A percentile compares a stretch with the other conserved stretches of the same genome.
Conservation (phyloP, 2,113 vertebrate genomes). For the Clinocottus analis region DNA sequence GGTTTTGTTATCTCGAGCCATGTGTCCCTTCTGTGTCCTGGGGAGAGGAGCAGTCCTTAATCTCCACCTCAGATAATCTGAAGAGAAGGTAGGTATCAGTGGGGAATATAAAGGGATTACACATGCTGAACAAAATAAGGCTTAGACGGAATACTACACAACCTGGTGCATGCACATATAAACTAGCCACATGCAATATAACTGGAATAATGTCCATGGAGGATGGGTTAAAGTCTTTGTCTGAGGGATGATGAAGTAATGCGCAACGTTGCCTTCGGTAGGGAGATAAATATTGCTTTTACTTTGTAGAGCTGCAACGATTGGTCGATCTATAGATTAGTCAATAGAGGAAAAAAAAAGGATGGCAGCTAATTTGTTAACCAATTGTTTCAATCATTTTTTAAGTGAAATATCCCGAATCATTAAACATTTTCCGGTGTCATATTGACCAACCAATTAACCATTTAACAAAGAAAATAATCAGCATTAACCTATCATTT, state of each 20-base stretch:
- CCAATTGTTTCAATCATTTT: neutral
- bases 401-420: neutral
- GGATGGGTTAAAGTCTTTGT: neutral
- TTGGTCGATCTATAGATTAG: neutral
- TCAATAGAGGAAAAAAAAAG: neutral
- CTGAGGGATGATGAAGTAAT: neutral
- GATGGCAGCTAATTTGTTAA: neutral
- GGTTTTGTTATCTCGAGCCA: conserved; percentile 20
- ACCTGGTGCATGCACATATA: conserved; percentile 10
- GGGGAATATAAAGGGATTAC: conserved; percentile 82
- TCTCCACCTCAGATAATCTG: conserved; percentile 79
- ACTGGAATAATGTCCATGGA: neutral
- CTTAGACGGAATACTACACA: conserved; percentile 54
- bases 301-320: neutral
- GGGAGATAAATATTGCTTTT: neutral
- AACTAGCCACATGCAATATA: neutral
- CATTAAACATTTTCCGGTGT: neutral
- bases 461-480: neutral
- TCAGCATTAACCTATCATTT: neutral
- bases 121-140: conserved; percentile 76
- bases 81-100: conserved; percentile 83
- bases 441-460: too few species aligned
- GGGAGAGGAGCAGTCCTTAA: conserved; percentile 45
- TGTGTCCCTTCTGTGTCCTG: conserved; percentile 8
- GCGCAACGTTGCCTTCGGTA: neutral